A percentile compares a stretch with the other conserved stretches of the same genome.
Evolutionary conservation across 2,797 vertebrate species (phyloP).

Genomic region (Bradypus variegatus): DNA sequence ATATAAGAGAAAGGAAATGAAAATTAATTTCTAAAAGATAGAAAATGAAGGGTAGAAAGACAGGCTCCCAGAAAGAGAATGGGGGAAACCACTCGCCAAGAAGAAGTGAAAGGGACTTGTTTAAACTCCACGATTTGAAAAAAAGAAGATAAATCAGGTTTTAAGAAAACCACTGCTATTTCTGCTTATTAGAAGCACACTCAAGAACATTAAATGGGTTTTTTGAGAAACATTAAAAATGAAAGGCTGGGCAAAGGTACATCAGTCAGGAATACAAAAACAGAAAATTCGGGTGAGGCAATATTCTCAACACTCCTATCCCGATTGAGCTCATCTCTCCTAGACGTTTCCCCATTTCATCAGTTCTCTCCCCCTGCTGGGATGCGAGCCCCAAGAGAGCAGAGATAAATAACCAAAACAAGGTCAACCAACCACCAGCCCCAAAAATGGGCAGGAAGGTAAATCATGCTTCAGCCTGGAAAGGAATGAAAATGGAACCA

Average conservation of each 20-base stretch:
- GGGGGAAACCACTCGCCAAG: neutral
- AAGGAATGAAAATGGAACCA: neutral
- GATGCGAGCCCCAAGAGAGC: neutral
- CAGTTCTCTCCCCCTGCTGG: neutral
- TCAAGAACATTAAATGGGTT: neutral
- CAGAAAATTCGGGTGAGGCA: too few species aligned
- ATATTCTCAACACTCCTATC: neutral
- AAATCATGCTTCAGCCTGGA: neutral
- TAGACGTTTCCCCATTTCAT: neutral
- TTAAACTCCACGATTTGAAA: neutral
- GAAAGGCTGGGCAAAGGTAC: neutral
- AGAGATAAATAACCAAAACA: fast-evolving
- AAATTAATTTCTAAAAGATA: neutral
- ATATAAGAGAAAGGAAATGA: neutral
- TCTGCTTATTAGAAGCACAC: neutral
- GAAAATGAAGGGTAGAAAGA: neutral
- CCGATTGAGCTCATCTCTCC: too few species aligned
- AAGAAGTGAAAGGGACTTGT: neutral
- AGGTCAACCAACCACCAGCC: fast-evolving
- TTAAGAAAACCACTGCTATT: neutral
- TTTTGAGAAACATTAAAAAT: neutral
- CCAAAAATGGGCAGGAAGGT: too few species aligned
- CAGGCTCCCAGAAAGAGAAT: neutral
- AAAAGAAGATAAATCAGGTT: neutral
- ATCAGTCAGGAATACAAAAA: neutral